A percentile compares a stretch with the other conserved stretches of the same genome.
Conservation (phyloP, 1,140 invertebrate genomes). For the Aphidius ervi region DNA sequence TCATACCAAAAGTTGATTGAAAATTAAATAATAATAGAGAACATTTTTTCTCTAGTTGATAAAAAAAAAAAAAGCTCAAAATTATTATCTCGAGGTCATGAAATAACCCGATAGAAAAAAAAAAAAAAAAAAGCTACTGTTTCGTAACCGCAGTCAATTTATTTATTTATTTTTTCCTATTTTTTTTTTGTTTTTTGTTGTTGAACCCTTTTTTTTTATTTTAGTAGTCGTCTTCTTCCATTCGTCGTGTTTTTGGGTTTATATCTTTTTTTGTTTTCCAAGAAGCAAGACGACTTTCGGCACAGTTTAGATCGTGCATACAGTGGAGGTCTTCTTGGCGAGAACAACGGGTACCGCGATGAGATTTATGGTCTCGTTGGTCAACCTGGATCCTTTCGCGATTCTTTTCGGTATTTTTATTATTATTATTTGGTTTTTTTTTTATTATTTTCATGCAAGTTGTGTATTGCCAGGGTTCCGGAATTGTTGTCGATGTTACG, state of each 20-base stretch:
- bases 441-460: not conserved
- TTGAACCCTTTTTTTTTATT: no score
- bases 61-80: no score
- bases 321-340: slow-evolving; percentile 10
- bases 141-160: slow-evolving; percentile 17
- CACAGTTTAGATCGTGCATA: slow-evolving; percentile 10
- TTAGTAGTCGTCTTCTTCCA: no score
- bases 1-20: no score
- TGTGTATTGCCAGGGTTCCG: no score
- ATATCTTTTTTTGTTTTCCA: not conserved
- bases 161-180: slow-evolving; percentile 5
- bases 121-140: slow-evolving; percentile 14
- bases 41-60: no score
- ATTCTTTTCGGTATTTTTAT: slow-evolving; percentile 18
- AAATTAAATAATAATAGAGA: no score
- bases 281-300: slow-evolving; percentile 13
- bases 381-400: slow-evolving; percentile 23
- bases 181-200: no score
- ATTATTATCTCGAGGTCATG: not conserved
- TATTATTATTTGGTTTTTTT: slow-evolving; percentile 20
- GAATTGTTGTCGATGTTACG: no score
- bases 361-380: slow-evolving; percentile 25
- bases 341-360: slow-evolving; percentile 28
- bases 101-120: slow-evolving; percentile 1
- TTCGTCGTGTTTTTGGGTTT: no score